Conservation (phyloP, 2,888 invertebrate species). For the Cephus spinipes region DNA sequence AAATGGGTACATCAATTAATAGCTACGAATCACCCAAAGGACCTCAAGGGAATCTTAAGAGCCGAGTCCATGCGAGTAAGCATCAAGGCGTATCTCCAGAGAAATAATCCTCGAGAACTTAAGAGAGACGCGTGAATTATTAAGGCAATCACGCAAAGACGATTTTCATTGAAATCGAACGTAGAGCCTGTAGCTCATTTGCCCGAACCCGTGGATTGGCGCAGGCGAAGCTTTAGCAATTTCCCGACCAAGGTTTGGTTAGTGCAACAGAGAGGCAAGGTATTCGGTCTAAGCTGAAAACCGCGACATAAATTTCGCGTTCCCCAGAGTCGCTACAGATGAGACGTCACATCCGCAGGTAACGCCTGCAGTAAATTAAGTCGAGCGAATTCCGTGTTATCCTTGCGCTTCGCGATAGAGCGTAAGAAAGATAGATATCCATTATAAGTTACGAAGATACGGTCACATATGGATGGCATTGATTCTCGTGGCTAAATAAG, state of each 20-base stretch:
- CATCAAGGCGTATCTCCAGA: neutral
- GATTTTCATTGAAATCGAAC: neutral
- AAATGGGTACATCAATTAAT: neutral
- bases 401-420: neutral
- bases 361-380: conserved; percentile 53
- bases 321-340: conserved; percentile 28
- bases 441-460: neutral
- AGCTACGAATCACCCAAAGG: neutral
- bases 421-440: neutral
- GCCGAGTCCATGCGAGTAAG: neutral
- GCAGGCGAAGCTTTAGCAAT: neutral
- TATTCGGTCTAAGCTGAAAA: conserved; percentile 12
- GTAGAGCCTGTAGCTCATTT: neutral
- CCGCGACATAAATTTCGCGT: conserved; percentile 39
- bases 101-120: neutral
- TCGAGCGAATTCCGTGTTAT: conserved; percentile 45
- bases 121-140: neutral
- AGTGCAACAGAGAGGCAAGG: neutral
- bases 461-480: neutral
- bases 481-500: neutral
- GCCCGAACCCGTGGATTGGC: neutral
- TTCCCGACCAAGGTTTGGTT: neutral
- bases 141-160: neutral
- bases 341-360: conserved; percentile 35
- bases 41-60: neutral